Conservation (phyloP, 2,888 invertebrate species). For the Cataglyphis altisquamis region DNA sequence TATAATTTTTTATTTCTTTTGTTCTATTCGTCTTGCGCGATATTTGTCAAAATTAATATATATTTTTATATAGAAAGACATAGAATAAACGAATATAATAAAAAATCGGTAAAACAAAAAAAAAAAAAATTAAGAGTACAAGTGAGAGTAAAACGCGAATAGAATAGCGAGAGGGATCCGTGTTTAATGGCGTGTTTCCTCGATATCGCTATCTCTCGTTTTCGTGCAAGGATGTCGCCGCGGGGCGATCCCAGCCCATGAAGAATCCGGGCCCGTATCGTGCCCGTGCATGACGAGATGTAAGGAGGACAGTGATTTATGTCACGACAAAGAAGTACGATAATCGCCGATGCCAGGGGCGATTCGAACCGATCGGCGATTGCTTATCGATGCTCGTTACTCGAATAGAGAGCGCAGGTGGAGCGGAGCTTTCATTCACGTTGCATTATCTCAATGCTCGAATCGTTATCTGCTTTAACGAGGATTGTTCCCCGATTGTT, state of each 20-base stretch:
- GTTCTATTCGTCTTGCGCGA: not conserved
- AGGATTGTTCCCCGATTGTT: constrained; percentile 42
- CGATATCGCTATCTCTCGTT: constrained; percentile 38
- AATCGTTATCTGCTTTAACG: constrained; percentile 50
- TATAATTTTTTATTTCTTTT: not conserved
- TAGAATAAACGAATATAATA: not conserved
- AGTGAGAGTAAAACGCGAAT: constrained; percentile 27
- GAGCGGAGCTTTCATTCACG: constrained; percentile 47
- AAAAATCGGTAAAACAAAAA: constrained; percentile 10
- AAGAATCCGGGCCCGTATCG: constrained; percentile 27
- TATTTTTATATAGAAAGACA: not conserved
- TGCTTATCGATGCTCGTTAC: constrained; percentile 60
- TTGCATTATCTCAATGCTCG: constrained; percentile 44
- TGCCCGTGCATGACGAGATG: constrained; percentile 49
- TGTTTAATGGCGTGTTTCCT: constrained; percentile 50
- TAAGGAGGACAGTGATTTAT: constrained; percentile 60
- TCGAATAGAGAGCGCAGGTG: constrained; percentile 45
- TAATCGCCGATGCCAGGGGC: constrained; percentile 53
- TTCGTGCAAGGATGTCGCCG: constrained; percentile 55
- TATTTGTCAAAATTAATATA: not conserved
- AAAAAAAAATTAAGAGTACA: not conserved
- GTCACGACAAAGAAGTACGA: constrained; percentile 49
- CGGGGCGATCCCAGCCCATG: constrained; percentile 46
- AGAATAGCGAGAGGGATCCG: constrained; percentile 23
- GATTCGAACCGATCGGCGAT: constrained; percentile 38